Base-by-base conservation (phyloP, 2,113 vertebrate genomes). In the Platichthys stellatus region DNA sequence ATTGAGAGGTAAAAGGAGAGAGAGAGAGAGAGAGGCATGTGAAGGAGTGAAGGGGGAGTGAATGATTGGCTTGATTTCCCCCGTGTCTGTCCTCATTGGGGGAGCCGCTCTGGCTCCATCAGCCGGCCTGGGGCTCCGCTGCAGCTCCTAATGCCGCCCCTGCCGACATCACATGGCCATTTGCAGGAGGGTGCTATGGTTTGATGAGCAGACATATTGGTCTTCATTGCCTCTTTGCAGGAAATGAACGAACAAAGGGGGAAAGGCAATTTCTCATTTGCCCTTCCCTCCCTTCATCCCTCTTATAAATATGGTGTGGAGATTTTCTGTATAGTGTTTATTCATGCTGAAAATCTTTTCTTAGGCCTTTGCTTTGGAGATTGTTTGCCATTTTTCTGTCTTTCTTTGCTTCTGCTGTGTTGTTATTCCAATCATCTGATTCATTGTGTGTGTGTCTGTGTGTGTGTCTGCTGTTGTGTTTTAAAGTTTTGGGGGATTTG, bases 31-130 rank as follows among this genome's bases (percentile, higher is more conserved):
- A 69, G 78, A 26, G 15, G 43, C 18, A 23, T 59, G 62, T 6
- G 43, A 47, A 62, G 74, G 62, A 76, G 60, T 76, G 78, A 60
- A 15, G 24, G 17, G 56, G 56, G 69, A 17, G 26, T 0, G 63
- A 77, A 69, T 23, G 73, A 90, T 89, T 82, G 81, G 67, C 76
- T 82, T 86, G 84, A 88, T 87, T 89, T 87, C 84, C 88, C 88
- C 80, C 47, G 74, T 81, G 87, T 67, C n/a, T 49, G 61, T 85
- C 85, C 81, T 87, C 83, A 75, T 53, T 15, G 69, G 68, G 66
- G 66, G 62, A 70, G 63, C 21, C 12, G 4, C n/a, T 59, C 58
- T 58, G 73, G 70, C 74, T 80, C 76, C 65, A 63, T 80, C 82
- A 82, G 70, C 72, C 0, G 40, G 24, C 49, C 45, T 2, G 38